phyloP scores from a whole-genome alignment of 2,888 invertebrate genomes.

The Ormyrus rosae region DNA sequence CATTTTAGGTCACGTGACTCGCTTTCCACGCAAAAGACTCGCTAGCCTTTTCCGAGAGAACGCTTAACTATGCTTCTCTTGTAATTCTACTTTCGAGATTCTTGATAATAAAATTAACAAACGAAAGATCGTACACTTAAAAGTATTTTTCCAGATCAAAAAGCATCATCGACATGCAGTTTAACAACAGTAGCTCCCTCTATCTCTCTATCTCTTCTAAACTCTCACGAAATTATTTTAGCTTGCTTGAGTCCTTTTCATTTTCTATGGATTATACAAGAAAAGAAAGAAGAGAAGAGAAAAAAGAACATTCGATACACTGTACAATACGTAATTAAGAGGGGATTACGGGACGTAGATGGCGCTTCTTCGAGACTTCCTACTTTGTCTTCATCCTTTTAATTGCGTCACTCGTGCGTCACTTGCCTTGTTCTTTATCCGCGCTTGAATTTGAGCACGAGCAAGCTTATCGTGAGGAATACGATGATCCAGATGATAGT shows the following conservation, averaged over 20 bases:
- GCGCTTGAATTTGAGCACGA: slow-evolving; percentile 88
- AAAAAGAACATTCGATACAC: slow-evolving; percentile 34
- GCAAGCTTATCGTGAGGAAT: slow-evolving; percentile 87
- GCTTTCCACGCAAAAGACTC: slow-evolving; percentile 6
- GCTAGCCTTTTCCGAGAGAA: slow-evolving; percentile 11
- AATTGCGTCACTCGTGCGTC: not conserved
- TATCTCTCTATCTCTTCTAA: slow-evolving; percentile 16
- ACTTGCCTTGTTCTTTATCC: slow-evolving; percentile 77
- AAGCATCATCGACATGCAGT: slow-evolving; percentile 5
- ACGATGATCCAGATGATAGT: slow-evolving; percentile 91
- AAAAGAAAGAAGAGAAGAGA: slow-evolving; percentile 23
- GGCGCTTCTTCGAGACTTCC: slow-evolving; percentile 19
- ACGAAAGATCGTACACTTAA: not conserved
- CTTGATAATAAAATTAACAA: slow-evolving; percentile 17
- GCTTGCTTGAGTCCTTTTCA: slow-evolving; percentile 30
- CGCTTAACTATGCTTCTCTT: not conserved
- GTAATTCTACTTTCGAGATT: slow-evolving; percentile 1
- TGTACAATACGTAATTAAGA: slow-evolving; percentile 34
- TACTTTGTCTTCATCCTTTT: slow-evolving; percentile 30
- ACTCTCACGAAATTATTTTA: slow-evolving; percentile 28
- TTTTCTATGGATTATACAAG: slow-evolving; percentile 19
- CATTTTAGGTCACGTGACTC: not conserved
- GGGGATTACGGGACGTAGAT: slow-evolving; percentile 12
- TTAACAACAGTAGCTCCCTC: not conserved
- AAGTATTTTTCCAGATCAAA: slow-evolving; percentile 30